phyloP scores from a whole-genome alignment of 2,888 invertebrate genomes.

The Mythimna ferrago region DNA sequence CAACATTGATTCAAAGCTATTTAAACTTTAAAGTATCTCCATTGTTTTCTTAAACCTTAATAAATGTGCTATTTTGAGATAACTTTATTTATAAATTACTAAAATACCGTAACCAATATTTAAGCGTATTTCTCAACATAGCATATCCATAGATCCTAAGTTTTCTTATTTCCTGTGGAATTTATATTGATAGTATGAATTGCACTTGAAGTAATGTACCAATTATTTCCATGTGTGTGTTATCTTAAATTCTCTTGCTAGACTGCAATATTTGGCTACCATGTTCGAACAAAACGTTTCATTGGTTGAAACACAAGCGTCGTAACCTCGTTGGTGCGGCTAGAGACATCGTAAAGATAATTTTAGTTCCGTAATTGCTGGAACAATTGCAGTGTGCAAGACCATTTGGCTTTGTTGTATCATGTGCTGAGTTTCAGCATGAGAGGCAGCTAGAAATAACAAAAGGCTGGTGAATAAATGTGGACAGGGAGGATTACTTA shows the following conservation, averaged over 20 bases:
- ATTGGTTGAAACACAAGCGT: conserved; percentile 30
- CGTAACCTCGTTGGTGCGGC: conserved; percentile 46
- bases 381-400: conserved; percentile 75
- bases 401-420: conserved; percentile 80
- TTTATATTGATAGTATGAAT: conserved; percentile 77
- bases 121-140: conserved; percentile 73
- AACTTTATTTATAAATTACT: conserved; percentile 29
- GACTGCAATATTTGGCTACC: conserved; percentile 60
- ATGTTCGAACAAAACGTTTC: conserved; percentile 29
- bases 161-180: conserved; percentile 79
- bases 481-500: conserved; percentile 93
- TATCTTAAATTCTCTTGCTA: conserved; percentile 81
- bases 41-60: conserved; percentile 74
- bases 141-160: conserved; percentile 77
- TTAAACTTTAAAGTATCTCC: conserved; percentile 74
- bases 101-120: conserved; percentile 16
- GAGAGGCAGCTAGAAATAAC: conserved; percentile 80
- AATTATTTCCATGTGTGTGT: conserved; percentile 58
- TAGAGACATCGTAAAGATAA: conserved; percentile 45
- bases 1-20: conserved; percentile 41
- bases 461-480: conserved; percentile 86
- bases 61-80: conserved; percentile 79
- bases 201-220: conserved; percentile 76
- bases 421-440: conserved; percentile 87
- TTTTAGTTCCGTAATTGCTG: conserved; percentile 40